Conservation (phyloP, 2,888 invertebrate species). For the Mythimna lalbum region DNA sequence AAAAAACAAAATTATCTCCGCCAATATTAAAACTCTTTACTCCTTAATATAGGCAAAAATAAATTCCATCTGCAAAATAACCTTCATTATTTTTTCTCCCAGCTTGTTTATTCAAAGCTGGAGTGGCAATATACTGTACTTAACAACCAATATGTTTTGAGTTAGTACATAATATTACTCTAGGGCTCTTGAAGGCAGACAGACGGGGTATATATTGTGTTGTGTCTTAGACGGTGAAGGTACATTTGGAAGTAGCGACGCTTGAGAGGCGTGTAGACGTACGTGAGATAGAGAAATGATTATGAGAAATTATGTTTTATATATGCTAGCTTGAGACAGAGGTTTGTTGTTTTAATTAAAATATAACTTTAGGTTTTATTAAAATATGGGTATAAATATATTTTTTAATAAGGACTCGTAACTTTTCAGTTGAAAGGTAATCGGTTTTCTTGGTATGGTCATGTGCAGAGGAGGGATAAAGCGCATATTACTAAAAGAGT, state of each 20-base stretch:
- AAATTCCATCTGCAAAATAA: slow-evolving; percentile 39
- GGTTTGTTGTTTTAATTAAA: neutral
- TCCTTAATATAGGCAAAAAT: slow-evolving; percentile 36
- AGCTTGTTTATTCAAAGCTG: slow-evolving; percentile 51
- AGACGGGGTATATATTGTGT: slow-evolving; percentile 41
- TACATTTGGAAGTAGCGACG: neutral
- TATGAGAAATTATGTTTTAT: neutral
- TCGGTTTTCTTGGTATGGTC: too few relatives aligned
- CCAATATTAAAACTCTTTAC: slow-evolving; percentile 34
- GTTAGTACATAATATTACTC: slow-evolving; percentile 52
- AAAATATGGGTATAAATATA: too few relatives aligned
- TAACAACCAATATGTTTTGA: slow-evolving; percentile 65
- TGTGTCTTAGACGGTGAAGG: slow-evolving; percentile 7
- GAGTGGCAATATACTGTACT: slow-evolving; percentile 61
- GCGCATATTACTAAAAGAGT: too few relatives aligned
- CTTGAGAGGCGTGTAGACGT: neutral
- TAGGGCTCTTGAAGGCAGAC: slow-evolving; percentile 47
- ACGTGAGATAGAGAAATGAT: slow-evolving; percentile 3
- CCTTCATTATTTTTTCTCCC: slow-evolving; percentile 39
- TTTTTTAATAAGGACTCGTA: too few relatives aligned
- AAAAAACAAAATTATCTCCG: slow-evolving; percentile 9
- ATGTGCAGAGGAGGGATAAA: too few relatives aligned
- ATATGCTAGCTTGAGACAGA: neutral
- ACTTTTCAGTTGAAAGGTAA: too few relatives aligned
- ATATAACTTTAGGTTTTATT: too few relatives aligned